phyloP scores from a whole-genome alignment of 2,797 vertebrate species.

The Bucorvus abyssinicus region DNA sequence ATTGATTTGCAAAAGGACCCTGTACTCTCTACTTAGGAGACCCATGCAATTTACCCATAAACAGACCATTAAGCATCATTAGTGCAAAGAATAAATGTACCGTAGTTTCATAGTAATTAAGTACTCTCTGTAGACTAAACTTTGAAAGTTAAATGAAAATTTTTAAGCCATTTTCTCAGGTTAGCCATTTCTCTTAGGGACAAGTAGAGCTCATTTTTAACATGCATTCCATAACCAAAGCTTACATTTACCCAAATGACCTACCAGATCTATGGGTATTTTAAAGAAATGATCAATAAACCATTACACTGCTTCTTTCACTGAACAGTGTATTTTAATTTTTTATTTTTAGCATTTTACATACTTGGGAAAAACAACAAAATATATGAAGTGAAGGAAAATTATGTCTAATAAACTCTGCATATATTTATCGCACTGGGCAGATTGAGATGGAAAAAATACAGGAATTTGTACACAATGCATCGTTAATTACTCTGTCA shows the following conservation, averaged over 20 bases:
- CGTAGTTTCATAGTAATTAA: constrained; percentile 72
- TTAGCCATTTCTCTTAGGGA: constrained; percentile 48
- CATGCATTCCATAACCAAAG: background rate
- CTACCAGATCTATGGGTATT: constrained; percentile 11
- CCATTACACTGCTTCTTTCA: constrained; percentile 14
- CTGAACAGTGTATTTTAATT: background rate
- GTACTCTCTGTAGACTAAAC: constrained; percentile 65
- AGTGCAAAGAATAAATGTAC: constrained; percentile 72
- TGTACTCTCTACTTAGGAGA: constrained; percentile 69
- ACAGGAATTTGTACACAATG: background rate
- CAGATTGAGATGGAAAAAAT: constrained; percentile 15
- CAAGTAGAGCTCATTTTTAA: constrained; percentile 22
- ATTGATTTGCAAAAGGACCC: constrained; percentile 71
- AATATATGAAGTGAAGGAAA: background rate
- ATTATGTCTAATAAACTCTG: constrained; percentile 38
- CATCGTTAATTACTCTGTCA: constrained; percentile 37
- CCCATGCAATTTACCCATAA: constrained; percentile 74
- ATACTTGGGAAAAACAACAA: background rate
- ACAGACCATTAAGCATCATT: constrained; percentile 72
- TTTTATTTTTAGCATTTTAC: background rate
- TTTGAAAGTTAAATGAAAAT: constrained; percentile 66
- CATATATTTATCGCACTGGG: constrained; percentile 14
- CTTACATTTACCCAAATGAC: constrained; percentile 28
- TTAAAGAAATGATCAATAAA: constrained; percentile 31
- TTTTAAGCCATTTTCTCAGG: constrained; percentile 51